Evolutionary conservation across 2,113 vertebrate genomes (phyloP), one percentile per base, ranked within the genome.

Genomic region (Mustela lutreola): DNA sequence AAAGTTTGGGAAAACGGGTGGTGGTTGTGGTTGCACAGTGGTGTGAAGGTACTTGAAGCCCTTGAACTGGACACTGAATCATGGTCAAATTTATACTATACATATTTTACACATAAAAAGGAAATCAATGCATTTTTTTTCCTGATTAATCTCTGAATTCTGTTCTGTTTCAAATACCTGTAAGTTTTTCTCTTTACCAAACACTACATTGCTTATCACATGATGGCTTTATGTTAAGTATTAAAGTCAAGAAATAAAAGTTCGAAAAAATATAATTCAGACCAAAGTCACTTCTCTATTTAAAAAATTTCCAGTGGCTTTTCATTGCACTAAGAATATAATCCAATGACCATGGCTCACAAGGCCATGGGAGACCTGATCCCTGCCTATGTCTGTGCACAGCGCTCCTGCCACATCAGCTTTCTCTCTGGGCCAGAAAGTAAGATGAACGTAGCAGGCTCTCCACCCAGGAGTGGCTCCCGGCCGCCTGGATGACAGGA

Each of bases 181-280:
- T 80, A 73, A 76, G 50, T 78, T 89, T 86, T 95, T 56, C 14
- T n/a, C 50, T 63, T 67, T 95, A 45, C 33, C 85, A 96, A 91
- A 88, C 42, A 80, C 63, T 48, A 84, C 21, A 42, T 42, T 83
- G 56, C 42, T 10, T 86, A 79, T 92, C 89, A 53, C 45, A 90
- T 10, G 58, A 63, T 31, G 93, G 60, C 26, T 70, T 83, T 82
- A 92, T 75, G 65, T 73, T 76, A 88, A 63, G 10, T 84, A 83
- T 84, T 83, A 93, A 96, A 83, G 70, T 84, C 48, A 89, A 96
- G 67, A 89, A 58, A 60, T 39, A 56, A 42, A 95, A 89, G 12
- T 71, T 75, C 33, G 62, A 79, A 97, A 93, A 90, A 45, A 53
- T 22, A 2, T 39, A 94, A 93, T 63, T 71, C 62, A 65, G 58